phyloP scores from a whole-genome alignment of 2,113 vertebrate species.

The Caretta caretta region DNA sequence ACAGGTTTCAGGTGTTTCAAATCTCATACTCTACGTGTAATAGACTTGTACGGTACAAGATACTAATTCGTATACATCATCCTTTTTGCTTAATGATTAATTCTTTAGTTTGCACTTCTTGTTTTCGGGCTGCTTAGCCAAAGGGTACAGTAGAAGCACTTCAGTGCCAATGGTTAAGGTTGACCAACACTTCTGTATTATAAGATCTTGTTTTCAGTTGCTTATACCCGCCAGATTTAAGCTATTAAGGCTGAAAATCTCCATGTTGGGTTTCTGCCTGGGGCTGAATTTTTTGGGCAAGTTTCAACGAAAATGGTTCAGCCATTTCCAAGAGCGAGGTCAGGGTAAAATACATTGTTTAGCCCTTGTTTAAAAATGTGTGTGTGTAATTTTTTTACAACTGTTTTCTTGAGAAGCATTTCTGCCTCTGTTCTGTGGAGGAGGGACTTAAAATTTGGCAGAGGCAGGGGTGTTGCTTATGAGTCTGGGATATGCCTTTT shows the following conservation, averaged over 20 bases:
- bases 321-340: neutral
- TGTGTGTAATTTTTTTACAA: neutral
- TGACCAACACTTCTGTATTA: neutral
- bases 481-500: no score
- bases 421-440: neutral
- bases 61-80: no score
- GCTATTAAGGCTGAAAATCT: neutral
- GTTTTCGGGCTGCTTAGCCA: neutral
- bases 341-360: neutral
- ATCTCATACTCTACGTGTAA: neutral
- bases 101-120: no score
- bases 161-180: neutral
- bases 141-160: neutral
- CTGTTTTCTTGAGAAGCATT: neutral
- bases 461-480: no score
- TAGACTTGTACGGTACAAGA: neutral
- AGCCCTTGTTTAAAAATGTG: neutral
- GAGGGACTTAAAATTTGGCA: neutral
- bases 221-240: neutral
- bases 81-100: no score
- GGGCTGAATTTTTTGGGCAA: neutral
- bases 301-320: neutral
- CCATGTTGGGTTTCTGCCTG: neutral
- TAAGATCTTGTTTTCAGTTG: neutral
- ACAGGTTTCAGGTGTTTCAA: neutral